Percentiles rank a stretch among this genome's conserved stretches.
phyloP scores from a whole-genome alignment of 2,113 vertebrate genomes.

The Dipodomys spectabilis region DNA sequence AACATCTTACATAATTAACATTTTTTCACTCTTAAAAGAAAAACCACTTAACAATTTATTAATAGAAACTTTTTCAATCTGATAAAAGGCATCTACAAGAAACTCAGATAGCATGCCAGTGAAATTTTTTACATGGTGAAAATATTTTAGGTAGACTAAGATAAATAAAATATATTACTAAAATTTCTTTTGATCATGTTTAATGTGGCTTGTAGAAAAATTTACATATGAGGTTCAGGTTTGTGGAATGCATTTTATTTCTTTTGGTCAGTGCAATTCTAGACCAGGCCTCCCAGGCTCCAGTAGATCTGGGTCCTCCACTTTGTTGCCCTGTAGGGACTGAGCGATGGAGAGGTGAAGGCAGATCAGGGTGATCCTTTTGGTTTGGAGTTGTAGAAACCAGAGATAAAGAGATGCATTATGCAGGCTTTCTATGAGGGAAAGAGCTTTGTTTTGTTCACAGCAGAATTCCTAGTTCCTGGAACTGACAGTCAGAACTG shows the following conservation, averaged over 20 bases:
- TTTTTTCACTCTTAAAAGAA: not conserved
- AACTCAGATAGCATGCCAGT: not conserved
- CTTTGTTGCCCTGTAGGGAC: not conserved
- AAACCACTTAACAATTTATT: not conserved
- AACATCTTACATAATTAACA: not conserved
- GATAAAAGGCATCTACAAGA: not conserved
- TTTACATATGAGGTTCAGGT: not conserved
- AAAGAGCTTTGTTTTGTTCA: not conserved
- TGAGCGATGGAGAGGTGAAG: not conserved
- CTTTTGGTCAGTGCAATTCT: not conserved
- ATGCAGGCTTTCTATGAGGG: not conserved
- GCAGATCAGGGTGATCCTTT: not conserved
- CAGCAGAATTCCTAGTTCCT: not conserved
- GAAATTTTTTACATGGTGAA: not conserved
- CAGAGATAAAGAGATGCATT: not conserved
- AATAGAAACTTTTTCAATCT: not conserved
- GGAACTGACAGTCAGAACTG: not conserved
- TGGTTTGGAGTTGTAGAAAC: not conserved
- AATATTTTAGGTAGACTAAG: not conserved
- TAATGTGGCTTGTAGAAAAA: constrained; percentile 7
- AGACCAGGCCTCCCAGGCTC: no score
- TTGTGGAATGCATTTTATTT: not conserved
- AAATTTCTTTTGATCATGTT: not conserved
- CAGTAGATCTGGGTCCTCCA: no score
- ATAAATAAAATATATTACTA: constrained; percentile 14